Conservation (phyloP, 1,140 invertebrate genomes). For the Dendroctonus valens region DNA sequence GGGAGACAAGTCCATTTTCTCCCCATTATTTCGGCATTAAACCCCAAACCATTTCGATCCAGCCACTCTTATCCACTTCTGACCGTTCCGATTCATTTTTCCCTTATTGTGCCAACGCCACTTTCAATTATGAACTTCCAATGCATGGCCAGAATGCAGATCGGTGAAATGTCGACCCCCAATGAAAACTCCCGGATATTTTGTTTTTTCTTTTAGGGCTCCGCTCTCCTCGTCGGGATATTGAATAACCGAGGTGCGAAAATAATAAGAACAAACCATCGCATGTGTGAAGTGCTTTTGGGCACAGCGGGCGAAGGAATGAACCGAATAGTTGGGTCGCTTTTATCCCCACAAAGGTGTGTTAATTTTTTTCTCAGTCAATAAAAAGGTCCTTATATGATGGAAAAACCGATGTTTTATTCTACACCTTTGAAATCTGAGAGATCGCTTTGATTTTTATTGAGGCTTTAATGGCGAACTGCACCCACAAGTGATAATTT, state of each 20-base stretch:
- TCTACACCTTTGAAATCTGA: too few species aligned
- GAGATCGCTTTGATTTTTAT: too few species aligned
- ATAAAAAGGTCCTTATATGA: slow-evolving; percentile 1
- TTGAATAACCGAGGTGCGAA: slow-evolving; percentile 24
- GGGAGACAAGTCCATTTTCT: too few species aligned
- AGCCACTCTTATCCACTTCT: background rate
- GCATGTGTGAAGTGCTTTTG: slow-evolving; percentile 20
- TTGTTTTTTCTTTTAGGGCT: slow-evolving; percentile 7
- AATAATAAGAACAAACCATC: slow-evolving; percentile 23
- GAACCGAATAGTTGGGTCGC: background rate
- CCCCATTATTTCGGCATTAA: too few species aligned
- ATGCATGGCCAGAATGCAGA: slow-evolving; percentile 20
- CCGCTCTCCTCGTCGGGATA: slow-evolving; percentile 9
- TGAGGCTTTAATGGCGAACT: too few species aligned
- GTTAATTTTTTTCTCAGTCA: slow-evolving; percentile 7
- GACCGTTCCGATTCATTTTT: slow-evolving; percentile 10
- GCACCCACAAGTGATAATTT: too few species aligned
- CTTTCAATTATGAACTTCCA: slow-evolving; percentile 22
- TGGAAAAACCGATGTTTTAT: too few species aligned
- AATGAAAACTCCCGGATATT: slow-evolving; percentile 18
- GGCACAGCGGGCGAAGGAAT: background rate
- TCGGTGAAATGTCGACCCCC: slow-evolving; percentile 14
- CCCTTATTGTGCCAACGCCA: slow-evolving; percentile 13
- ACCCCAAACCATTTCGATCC: background rate
- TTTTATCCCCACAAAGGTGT: slow-evolving; percentile 8